Conservation (phyloP, 2,797 vertebrate genomes). For the Cyclura pinguis region DNA sequence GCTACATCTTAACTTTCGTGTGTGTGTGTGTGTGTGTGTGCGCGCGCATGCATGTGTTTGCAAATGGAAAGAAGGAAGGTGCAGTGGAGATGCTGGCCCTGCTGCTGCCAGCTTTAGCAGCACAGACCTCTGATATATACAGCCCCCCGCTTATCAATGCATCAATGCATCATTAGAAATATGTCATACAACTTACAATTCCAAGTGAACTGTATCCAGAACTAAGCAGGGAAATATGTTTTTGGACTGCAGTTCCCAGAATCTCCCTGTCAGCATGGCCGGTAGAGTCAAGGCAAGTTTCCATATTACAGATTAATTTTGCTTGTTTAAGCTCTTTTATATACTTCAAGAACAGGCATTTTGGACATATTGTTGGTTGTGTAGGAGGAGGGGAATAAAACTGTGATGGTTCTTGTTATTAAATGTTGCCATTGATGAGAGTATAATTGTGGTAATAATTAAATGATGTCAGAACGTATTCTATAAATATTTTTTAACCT, state of each 20-base stretch:
- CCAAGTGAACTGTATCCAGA: not conserved
- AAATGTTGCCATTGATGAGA: not conserved
- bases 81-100: too few relatives aligned
- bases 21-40: too few relatives aligned
- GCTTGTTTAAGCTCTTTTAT: not conserved
- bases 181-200: not conserved
- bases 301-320: not conserved
- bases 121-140: not conserved
- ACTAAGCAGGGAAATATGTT: too few relatives aligned
- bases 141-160: not conserved
- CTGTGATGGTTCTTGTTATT: not conserved
- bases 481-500: not conserved
- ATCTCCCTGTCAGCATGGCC: too few relatives aligned
- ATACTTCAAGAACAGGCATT: not conserved
- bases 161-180: not conserved
- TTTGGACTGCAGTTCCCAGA: too few relatives aligned
- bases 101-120: not conserved
- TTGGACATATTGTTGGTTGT: not conserved
- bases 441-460: not conserved
- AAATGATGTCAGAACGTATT: slow-evolving; percentile 19
- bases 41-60: too few relatives aligned
- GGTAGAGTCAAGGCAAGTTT: not conserved
- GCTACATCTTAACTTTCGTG: too few relatives aligned
- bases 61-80: too few relatives aligned
- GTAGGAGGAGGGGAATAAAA: not conserved